Evolutionary conservation across 2,888 invertebrate genomes (phyloP).

Genomic region (Latheticus oryzae): DNA sequence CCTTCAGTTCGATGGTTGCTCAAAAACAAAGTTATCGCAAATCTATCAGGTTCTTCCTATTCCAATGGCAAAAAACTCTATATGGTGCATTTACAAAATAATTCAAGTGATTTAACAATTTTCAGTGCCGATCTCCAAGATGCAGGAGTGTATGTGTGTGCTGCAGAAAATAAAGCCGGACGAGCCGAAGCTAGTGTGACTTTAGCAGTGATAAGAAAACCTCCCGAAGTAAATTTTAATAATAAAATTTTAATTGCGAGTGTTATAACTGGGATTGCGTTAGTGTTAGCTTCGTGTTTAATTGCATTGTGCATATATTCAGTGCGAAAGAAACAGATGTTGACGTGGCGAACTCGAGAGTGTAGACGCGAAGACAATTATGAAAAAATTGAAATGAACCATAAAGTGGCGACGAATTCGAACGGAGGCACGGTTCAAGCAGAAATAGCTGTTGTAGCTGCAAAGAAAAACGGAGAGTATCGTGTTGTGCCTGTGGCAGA

Average conservation of each 20-base stretch:
- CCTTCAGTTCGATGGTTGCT: conserved; percentile 80
- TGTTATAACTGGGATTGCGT: conserved; percentile 74
- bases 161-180: conserved; percentile 85
- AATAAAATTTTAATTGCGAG: conserved; percentile 75
- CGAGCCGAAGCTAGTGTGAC: conserved; percentile 80
- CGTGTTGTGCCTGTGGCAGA: conserved; percentile 73
- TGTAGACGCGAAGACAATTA: conserved; percentile 72
- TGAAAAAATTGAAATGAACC: conserved; percentile 83
- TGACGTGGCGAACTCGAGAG: conserved; percentile 67
- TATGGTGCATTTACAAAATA: conserved; percentile 74
- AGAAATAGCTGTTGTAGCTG: conserved; percentile 62
- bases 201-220: conserved; percentile 76
- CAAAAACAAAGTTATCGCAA: conserved; percentile 77
- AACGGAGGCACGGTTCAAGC: conserved; percentile 51
- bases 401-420: conserved; percentile 64
- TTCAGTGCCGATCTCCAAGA: conserved; percentile 79
- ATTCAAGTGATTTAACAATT: conserved; percentile 80
- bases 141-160: conserved; percentile 80
- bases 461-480: conserved; percentile 76
- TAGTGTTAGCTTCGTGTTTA: conserved; percentile 76
- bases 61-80: conserved; percentile 72
- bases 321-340: conserved; percentile 72
- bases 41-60: conserved; percentile 67
- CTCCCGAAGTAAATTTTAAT: conserved; percentile 71
- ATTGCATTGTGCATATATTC: conserved; percentile 74